phyloP scores from a whole-genome alignment of 2,888 invertebrate genomes.

The Eustalomyia histrio region DNA sequence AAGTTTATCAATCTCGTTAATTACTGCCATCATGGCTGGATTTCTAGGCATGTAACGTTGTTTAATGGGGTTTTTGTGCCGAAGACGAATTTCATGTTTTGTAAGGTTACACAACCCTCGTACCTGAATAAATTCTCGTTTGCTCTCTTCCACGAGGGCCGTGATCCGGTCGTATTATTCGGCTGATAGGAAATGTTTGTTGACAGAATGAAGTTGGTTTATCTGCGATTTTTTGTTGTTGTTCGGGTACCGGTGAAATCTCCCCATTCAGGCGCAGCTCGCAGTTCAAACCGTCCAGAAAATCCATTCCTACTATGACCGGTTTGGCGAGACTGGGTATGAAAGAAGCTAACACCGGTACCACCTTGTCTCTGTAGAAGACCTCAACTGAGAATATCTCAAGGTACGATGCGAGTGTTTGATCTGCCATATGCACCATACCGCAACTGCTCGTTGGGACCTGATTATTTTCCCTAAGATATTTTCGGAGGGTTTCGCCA shows the following conservation, averaged over 20 bases:
- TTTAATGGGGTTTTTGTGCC: conserved; percentile 32
- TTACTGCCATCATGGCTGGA: conserved; percentile 38
- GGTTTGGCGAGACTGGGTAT: conserved; percentile 1
- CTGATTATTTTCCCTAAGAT: not conserved
- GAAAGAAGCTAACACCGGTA: not conserved
- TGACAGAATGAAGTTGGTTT: not conserved
- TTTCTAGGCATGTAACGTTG: conserved; percentile 51
- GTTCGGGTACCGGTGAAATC: too few relatives aligned
- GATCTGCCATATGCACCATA: conserved; percentile 16
- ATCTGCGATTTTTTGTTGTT: not conserved
- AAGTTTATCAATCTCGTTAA: too few relatives aligned
- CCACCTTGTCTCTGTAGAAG: not conserved
- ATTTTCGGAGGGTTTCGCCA: not conserved
- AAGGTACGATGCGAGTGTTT: not conserved
- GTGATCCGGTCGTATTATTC: not conserved
- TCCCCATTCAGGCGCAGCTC: not conserved
- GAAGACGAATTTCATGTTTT: conserved; percentile 1
- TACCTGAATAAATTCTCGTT: not conserved
- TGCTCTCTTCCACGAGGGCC: not conserved
- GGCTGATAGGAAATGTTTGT: not conserved
- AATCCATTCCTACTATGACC: conserved; percentile 13
- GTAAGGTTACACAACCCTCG: too few relatives aligned
- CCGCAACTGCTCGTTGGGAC: not conserved
- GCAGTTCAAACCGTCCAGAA: not conserved
- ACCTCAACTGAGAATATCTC: not conserved